Evolutionary conservation across 2,797 vertebrate genomes (phyloP).

Genomic region (Spheniscus humboldti): DNA sequence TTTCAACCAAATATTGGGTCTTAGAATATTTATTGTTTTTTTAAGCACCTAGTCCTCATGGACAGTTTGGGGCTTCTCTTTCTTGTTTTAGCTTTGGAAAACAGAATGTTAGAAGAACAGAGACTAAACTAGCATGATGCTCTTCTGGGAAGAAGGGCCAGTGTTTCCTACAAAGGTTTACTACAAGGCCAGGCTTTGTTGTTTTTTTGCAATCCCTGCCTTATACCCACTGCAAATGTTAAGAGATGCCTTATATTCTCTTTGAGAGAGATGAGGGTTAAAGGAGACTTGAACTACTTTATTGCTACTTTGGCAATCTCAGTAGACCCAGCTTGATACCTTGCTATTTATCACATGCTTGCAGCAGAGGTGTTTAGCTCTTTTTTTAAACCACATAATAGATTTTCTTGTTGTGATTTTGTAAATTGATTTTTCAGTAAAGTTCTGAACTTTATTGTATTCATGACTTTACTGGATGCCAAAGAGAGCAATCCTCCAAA

Average conservation of each 20-base stretch:
- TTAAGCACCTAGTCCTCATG: not conserved
- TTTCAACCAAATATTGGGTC: not conserved
- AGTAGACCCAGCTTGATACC: not conserved
- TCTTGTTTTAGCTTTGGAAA: not conserved
- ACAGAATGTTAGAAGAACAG: not conserved
- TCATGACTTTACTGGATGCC: not conserved
- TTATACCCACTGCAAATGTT: not conserved
- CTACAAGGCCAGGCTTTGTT: not conserved
- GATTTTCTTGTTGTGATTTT: not conserved
- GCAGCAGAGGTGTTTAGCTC: not conserved
- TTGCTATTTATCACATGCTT: not conserved
- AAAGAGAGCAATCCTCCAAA: not conserved
- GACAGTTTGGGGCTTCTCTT: not conserved
- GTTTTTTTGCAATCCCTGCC: not conserved
- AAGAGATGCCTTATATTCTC: not conserved
- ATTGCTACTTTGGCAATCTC: not conserved
- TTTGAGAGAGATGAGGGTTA: not conserved
- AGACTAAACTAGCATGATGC: not conserved
- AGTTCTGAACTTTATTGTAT: not conserved
- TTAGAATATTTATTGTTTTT: not conserved
- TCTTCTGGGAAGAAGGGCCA: not conserved
- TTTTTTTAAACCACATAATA: not conserved
- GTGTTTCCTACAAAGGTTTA: not conserved
- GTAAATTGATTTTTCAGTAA: not conserved
- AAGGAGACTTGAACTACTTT: not conserved